Base-by-base conservation (phyloP, 2,888 invertebrate genomes). In the Orthonychiurus folsomi region DNA sequence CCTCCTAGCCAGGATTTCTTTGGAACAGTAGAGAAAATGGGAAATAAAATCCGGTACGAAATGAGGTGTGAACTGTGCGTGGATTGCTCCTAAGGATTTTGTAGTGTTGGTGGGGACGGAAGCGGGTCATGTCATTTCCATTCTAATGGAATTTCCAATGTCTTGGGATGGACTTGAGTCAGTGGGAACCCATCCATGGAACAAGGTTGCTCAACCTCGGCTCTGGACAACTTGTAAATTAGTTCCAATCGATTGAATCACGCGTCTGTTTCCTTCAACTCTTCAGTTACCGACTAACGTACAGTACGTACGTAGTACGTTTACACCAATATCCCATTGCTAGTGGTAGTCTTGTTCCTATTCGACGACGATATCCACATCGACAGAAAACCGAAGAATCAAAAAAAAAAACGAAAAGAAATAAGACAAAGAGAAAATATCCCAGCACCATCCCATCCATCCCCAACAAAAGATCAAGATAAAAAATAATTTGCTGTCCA, bases 131-230 rank as follows among this genome's bases (percentile, higher is more conserved):
- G 52, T 52, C 25, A 56, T 56, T 56, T 56, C 56, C 56, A 56
- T 56, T 56, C 56, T 56, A 56, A 56, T 56, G 56, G 56, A 56
- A 56, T 56, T 56, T 26, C 37, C 56, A 56, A 56, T 56, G 26
- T 52, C 20, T 52, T 52, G 20, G 12, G 12, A n/a, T 48, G 48
- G 12, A 52, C 24, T 5, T 21, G 24, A 52, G 52, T 20, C 52
- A 52, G 20, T 52, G 20, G 20, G 52, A 21, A 52, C 52, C 24
- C 52, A 23, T 52, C 9, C 21, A 52, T 23, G 52, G 24, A 23
- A 52, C 52, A 52, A 52, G n/a, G 20, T 12, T 5, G 3, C 52
- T 21, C 52, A 5, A 52, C 20, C 52, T 23, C 20, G 3, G 5
- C 9, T n/a, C 24, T 23, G 24, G 52, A 21, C 20, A 23, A 52